phyloP scores from a whole-genome alignment of 35 echinoderm and acorn worm species.

The Chiridota heheva region DNA sequence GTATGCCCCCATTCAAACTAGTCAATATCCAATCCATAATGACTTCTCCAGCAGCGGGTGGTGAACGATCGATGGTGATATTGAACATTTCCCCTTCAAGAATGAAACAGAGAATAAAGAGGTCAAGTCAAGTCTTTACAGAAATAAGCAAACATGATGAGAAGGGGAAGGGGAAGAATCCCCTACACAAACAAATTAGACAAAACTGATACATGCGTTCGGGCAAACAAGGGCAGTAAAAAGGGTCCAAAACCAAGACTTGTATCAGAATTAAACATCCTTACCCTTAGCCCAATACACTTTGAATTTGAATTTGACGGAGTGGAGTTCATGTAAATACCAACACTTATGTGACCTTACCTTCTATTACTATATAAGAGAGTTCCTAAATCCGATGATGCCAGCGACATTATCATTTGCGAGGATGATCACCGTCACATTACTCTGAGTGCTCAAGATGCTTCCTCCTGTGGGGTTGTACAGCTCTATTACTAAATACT shows the following conservation, averaged over 20 bases:
- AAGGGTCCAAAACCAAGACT: too few species aligned
- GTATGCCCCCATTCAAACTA: slow-evolving; percentile 46
- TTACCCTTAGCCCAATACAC: too few species aligned
- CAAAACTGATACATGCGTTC: too few species aligned
- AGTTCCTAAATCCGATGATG: slow-evolving; percentile 60
- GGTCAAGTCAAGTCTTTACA: too few species aligned
- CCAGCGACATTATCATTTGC: slow-evolving; percentile 97
- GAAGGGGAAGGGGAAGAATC: too few species aligned
- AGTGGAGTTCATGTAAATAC: not conserved
- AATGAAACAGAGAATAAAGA: not conserved
- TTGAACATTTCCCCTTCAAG: slow-evolving; percentile 74
- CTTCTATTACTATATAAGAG: slow-evolving; percentile 89
- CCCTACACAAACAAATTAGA: too few species aligned
- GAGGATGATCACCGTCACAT: slow-evolving; percentile 69
- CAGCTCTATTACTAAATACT: slow-evolving; percentile 64
- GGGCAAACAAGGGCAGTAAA: too few species aligned
- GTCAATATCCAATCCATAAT: slow-evolving; percentile 64
- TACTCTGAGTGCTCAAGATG: slow-evolving; percentile 54
- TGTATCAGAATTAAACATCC: too few species aligned
- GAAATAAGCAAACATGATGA: too few species aligned
- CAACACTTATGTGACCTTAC: slow-evolving; percentile 37
- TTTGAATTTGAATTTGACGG: not conserved
- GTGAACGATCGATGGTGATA: slow-evolving; percentile 68
- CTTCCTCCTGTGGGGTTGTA: slow-evolving; percentile 87
- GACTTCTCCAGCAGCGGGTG: slow-evolving; percentile 71